These are phyloP conservation scores for Drosophila erecta DNA, from an alignment of 1,140 invertebrate genomes.

Conservation along the genomic window DNA sequence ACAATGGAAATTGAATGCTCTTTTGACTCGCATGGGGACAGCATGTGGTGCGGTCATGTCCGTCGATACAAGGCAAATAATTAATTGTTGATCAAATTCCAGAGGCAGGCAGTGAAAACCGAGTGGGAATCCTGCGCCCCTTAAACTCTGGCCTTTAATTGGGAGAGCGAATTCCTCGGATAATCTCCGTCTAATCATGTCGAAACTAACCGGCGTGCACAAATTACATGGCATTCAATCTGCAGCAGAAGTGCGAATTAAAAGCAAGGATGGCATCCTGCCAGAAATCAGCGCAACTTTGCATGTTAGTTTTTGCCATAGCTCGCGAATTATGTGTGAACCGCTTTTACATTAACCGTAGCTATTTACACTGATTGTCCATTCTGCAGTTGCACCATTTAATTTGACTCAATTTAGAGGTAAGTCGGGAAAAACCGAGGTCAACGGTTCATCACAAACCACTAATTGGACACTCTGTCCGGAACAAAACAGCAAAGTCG, in stretches of 20 bases:
- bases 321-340: too few relatives aligned
- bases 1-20: conserved; percentile 11
- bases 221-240: background rate
- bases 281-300: background rate
- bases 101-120: background rate
- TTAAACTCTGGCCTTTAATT: too few relatives aligned
- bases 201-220: background rate
- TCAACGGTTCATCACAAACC: conserved; percentile 19
- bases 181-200: too few relatives aligned
- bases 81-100: conserved; percentile 5
- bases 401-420: background rate
- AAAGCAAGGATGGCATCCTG: background rate
- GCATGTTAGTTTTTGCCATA: too few relatives aligned
- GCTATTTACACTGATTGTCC: too few relatives aligned
- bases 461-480: conserved; percentile 43
- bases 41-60: background rate
- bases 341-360: too few relatives aligned
- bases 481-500: conserved; percentile 11
- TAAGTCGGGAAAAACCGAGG: conserved; percentile 4
- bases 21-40: background rate
- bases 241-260: too few relatives aligned
- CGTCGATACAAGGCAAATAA: conserved; percentile 9
- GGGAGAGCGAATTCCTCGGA: too few relatives aligned
- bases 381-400: background rate
- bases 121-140: too few relatives aligned